phyloP scores from a whole-genome alignment of 2,888 invertebrate genomes.

The Dynastes tityus region DNA sequence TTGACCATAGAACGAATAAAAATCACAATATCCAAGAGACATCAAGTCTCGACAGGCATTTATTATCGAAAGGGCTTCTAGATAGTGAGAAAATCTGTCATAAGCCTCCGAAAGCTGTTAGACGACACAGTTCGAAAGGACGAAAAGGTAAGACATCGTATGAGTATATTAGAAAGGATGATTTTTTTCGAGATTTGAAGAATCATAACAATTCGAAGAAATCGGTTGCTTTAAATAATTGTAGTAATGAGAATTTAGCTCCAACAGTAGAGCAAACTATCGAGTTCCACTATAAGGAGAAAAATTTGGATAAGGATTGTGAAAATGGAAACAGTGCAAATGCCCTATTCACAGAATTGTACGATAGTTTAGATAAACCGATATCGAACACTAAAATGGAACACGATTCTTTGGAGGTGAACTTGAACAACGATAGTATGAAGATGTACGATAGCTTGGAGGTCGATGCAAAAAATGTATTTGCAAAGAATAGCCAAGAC shows the following conservation, averaged over 20 bases:
- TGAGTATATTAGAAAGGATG: constrained; percentile 69
- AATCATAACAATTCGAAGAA: constrained; percentile 48
- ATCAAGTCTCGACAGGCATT: constrained; percentile 69
- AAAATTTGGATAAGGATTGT: constrained; percentile 66
- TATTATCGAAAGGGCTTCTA: constrained; percentile 69
- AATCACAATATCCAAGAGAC: constrained; percentile 63
- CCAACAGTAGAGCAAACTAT: constrained; percentile 65
- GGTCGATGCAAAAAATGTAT: constrained; percentile 60
- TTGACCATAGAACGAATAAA: constrained; percentile 58
- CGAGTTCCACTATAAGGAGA: constrained; percentile 68
- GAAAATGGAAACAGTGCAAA: constrained; percentile 59
- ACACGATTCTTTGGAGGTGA: constrained; percentile 65
- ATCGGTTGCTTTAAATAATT: constrained; percentile 33
- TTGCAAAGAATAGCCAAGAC: constrained; percentile 54
- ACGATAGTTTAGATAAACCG: constrained; percentile 67
- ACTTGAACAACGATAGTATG: constrained; percentile 61
- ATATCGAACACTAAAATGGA: constrained; percentile 61
- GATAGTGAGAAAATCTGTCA: constrained; percentile 75
- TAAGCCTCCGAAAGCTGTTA: constrained; percentile 82
- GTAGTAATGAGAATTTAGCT: constrained; percentile 55
- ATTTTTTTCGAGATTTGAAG: constrained; percentile 60
- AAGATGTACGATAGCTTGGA: constrained; percentile 65
- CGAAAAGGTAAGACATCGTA: constrained; percentile 66
- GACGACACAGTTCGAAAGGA: constrained; percentile 76
- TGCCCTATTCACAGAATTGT: constrained; percentile 61